Percentiles rank a stretch among this genome's conserved stretches.
These are phyloP conservation scores for Catocala fraxini DNA, from an alignment of 2,888 invertebrate species.

Conservation along the genomic window DNA sequence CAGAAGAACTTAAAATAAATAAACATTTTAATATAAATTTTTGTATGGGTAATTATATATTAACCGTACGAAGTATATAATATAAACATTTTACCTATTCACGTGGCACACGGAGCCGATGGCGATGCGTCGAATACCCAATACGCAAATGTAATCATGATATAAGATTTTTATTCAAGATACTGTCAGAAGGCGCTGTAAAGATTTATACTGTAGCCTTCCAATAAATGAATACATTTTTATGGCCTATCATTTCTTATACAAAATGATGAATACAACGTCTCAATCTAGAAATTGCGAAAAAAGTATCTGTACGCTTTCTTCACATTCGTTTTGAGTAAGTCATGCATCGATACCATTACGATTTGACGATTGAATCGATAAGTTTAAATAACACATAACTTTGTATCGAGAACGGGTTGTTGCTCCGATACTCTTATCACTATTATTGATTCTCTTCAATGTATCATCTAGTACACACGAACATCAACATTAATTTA, in stretches of 20 bases:
- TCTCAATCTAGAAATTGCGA: slow-evolving; percentile 18
- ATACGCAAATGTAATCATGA: slow-evolving; percentile 53
- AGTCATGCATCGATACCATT: not conserved
- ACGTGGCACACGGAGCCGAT: slow-evolving; percentile 20
- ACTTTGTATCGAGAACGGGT: not conserved
- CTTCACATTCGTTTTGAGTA: slow-evolving; percentile 5
- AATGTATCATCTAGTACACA: no score
- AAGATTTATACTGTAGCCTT: slow-evolving; percentile 43
- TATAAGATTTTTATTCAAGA: slow-evolving; percentile 50
- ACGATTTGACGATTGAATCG: not conserved
- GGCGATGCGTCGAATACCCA: slow-evolving; percentile 37
- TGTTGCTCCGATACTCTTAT: not conserved
- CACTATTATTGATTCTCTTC: not conserved
- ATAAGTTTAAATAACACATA: not conserved
- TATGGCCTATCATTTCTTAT: slow-evolving; percentile 14
- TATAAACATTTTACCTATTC: slow-evolving; percentile 29
- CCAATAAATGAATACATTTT: slow-evolving; percentile 25
- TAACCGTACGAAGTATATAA: slow-evolving; percentile 2
- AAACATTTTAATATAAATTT: no score
- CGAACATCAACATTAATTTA: no score
- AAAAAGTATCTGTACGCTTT: slow-evolving; percentile 5
- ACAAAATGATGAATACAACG: slow-evolving; percentile 17
- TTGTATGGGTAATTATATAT: no score
- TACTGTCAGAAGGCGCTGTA: slow-evolving; percentile 43
- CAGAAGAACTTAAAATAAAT: not conserved